Evolutionary conservation across 2,888 invertebrate genomes (phyloP).

Genomic region (Heliconius aoede): DNA sequence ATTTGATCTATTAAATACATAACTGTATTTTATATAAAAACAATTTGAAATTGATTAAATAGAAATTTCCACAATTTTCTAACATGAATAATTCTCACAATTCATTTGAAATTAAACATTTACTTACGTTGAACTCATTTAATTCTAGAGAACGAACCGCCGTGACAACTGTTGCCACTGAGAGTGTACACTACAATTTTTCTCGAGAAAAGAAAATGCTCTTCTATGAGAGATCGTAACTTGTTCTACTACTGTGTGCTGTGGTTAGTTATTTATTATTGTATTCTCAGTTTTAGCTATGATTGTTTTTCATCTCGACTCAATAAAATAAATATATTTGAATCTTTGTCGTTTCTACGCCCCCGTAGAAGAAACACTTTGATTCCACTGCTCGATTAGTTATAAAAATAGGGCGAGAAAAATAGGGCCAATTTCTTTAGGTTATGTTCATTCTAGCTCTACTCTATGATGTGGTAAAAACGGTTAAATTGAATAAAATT

Average conservation of each 20-base stretch:
- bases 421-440: no score
- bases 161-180: slow-evolving; percentile 20
- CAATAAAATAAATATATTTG: no score
- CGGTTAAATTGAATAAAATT: no score
- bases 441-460: no score
- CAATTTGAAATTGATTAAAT: background rate
- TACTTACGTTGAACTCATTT: slow-evolving; percentile 15
- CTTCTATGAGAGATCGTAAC: slow-evolving; percentile 11
- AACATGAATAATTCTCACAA: background rate
- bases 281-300: no score
- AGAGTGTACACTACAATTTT: slow-evolving; percentile 12
- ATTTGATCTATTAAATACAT: background rate
- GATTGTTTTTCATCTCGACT: no score
- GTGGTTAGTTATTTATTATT: background rate
- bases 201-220: slow-evolving; percentile 7
- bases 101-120: background rate
- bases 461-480: no score
- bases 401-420: no score
- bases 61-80: background rate
- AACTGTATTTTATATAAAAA: background rate
- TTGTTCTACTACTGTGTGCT: background rate
- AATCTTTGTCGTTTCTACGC: no score
- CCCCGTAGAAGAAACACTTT: no score
- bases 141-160: slow-evolving; percentile 12
- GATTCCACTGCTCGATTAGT: no score